Conservation (phyloP, 2,113 vertebrate genomes). For the Gambusia holbrooki region DNA sequence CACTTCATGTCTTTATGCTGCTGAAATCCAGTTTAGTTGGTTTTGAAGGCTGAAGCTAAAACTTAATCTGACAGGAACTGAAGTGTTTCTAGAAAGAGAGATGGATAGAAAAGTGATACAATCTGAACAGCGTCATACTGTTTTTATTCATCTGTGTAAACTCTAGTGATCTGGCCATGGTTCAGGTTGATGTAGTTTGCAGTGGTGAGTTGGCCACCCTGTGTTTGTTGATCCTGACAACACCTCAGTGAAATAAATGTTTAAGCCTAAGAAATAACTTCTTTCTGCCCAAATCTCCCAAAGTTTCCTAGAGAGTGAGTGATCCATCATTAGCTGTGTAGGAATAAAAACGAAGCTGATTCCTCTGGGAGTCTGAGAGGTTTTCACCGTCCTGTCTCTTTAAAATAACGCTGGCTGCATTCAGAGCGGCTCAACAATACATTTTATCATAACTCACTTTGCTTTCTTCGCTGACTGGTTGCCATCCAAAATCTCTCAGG, state of each 20-base stretch:
- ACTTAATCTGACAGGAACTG: neutral
- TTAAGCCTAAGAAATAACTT: neutral
- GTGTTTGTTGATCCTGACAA: neutral
- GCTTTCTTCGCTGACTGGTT: neutral
- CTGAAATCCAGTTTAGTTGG: neutral
- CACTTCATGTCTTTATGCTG: neutral
- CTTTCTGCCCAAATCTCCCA: neutral
- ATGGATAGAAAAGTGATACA: neutral
- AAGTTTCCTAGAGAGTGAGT: neutral
- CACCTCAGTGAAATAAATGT: neutral
- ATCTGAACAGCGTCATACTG: neutral
- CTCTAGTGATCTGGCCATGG: neutral
- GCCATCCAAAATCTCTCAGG: neutral
- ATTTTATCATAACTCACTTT: slow-evolving; percentile 10
- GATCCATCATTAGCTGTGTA: neutral
- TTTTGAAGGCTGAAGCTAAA: neutral
- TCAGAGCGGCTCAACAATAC: neutral
- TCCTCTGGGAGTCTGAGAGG: neutral
- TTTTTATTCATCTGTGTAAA: neutral
- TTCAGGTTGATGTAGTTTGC: neutral
- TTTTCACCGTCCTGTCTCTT: neutral
- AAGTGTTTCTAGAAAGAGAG: neutral
- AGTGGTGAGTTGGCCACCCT: neutral
- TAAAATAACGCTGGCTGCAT: neutral
- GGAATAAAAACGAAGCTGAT: neutral